These are phyloP conservation scores for Bungarus multicinctus DNA, from an alignment of 2,113 vertebrate species.

Conservation along the genomic window DNA sequence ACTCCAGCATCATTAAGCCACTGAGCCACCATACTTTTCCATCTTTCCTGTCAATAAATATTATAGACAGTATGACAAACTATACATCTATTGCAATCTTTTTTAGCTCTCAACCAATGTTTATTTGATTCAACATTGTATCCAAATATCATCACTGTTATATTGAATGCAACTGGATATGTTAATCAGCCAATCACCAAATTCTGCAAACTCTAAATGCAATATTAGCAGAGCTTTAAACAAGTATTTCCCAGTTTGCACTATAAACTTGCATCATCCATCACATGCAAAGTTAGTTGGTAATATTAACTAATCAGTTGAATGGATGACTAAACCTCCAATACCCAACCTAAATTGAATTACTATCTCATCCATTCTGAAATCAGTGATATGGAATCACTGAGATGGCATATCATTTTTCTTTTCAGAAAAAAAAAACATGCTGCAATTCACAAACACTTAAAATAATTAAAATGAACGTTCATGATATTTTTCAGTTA, in stretches of 20 bases:
- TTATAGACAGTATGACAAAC: constrained; percentile 15
- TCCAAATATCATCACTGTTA: background rate
- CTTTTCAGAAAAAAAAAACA: background rate
- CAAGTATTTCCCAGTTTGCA: constrained; percentile 29
- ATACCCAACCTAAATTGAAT: background rate
- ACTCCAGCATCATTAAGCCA: too few relatives aligned
- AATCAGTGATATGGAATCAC: background rate
- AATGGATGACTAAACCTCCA: constrained; percentile 51
- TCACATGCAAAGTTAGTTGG: constrained; percentile 52
- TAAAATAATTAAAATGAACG: background rate
- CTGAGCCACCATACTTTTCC: background rate
- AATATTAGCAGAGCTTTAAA: constrained; percentile 42
- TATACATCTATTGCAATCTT: constrained; percentile 21
- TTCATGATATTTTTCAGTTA: background rate
- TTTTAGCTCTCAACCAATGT: constrained; percentile 13
- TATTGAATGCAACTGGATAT: constrained; percentile 32
- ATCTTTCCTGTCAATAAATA: background rate
- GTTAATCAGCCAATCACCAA: constrained; percentile 52
- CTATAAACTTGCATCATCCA: constrained; percentile 22
- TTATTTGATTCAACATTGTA: constrained; percentile 17
- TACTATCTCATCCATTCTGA: background rate
- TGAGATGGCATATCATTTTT: background rate
- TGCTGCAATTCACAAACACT: background rate
- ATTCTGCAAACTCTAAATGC: constrained; percentile 28
- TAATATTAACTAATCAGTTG: constrained; percentile 59